Conservation (phyloP, 1,140 invertebrate species). For the Ostrea edulis region DNA sequence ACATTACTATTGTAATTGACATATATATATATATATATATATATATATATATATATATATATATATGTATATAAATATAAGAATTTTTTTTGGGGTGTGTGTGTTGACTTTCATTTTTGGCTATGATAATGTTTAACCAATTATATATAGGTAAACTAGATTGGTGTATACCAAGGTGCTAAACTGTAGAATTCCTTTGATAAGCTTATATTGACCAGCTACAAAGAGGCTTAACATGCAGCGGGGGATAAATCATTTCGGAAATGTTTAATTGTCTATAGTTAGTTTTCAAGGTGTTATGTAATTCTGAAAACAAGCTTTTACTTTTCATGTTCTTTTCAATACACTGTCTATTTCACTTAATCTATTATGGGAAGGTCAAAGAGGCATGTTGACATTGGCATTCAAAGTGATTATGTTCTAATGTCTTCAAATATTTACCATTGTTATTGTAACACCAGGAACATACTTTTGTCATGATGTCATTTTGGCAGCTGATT, state of each 20-base stretch:
- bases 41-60: no score
- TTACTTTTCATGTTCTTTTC: neutral
- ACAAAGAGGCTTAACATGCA: conserved; percentile 28
- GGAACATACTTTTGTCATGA: conserved; percentile 21
- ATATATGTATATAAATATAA: no score
- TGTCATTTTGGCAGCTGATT: conserved; percentile 36
- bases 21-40: no score
- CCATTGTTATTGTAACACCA: conserved; percentile 35
- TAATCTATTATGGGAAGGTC: conserved; percentile 33
- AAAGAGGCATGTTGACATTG: conserved; percentile 27
- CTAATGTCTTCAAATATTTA: conserved; percentile 32
- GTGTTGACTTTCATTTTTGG: neutral
- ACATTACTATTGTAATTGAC: no score
- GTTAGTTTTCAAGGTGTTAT: conserved; percentile 37
- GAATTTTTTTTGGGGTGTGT: no score
- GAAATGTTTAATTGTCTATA: conserved; percentile 26
- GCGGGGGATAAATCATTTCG: neutral
- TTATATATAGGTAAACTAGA: neutral
- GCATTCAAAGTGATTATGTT: conserved; percentile 35
- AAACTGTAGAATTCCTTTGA: conserved; percentile 9
- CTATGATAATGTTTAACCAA: neutral
- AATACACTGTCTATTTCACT: conserved; percentile 32
- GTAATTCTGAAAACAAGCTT: conserved; percentile 35
- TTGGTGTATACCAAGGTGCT: neutral
- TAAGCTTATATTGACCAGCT: conserved; percentile 14